A percentile compares a stretch with the other conserved stretches of the same genome.
Evolutionary conservation across 2,113 vertebrate species (phyloP).

Genomic region (Syngnathus floridae): DNA sequence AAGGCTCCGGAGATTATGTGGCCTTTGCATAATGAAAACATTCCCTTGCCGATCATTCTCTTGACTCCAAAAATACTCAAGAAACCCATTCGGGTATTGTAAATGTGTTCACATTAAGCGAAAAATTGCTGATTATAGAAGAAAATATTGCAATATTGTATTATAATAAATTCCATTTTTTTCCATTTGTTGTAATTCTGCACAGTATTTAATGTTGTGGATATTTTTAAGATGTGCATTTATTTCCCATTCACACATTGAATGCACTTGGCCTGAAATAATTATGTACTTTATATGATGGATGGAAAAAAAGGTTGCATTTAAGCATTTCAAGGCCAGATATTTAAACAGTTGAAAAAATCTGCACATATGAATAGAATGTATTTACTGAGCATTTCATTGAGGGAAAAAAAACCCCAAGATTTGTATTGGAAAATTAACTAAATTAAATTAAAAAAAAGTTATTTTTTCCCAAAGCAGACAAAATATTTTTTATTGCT

Average conservation of each 20-base stretch:
- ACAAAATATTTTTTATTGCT: background rate
- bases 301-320: background rate
- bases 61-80: conserved; percentile 16
- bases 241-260: background rate
- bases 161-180: background rate
- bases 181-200: background rate
- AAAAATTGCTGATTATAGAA: background rate
- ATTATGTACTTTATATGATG: background rate
- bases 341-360: background rate
- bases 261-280: background rate
- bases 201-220: background rate
- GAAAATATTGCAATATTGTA: background rate
- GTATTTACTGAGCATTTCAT: too few species aligned
- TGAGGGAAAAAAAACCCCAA: background rate
- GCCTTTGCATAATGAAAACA: conserved; percentile 49
- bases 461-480: background rate
- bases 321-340: background rate
- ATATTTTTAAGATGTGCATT: background rate
- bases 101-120: background rate
- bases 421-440: background rate
- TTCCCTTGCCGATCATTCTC: conserved; percentile 35
- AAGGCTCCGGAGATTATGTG: conserved; percentile 38
- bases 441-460: background rate
- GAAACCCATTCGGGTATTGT: conserved; percentile 3
- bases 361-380: too few species aligned